Conservation (phyloP, 2,797 vertebrate genomes). For the Bradypus variegatus region DNA sequence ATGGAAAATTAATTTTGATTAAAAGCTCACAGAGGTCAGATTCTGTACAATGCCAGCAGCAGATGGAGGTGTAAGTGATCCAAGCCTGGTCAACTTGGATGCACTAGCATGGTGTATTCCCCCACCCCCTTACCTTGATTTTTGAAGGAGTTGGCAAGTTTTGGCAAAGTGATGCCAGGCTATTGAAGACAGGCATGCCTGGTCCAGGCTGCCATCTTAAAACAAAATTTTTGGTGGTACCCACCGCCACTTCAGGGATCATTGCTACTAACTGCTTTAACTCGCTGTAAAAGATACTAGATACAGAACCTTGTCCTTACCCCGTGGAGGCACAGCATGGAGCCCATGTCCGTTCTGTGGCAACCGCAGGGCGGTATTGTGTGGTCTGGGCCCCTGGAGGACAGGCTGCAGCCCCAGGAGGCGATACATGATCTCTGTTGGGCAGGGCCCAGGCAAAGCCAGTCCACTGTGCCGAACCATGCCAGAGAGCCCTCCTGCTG, state of each 20-base stretch:
- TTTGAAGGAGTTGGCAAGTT: conserved; percentile 51
- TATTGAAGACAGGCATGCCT: conserved; percentile 32
- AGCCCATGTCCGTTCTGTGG: conserved; percentile 28
- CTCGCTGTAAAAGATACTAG: background rate
- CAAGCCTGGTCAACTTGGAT: background rate
- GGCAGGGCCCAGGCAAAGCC: conserved; percentile 62
- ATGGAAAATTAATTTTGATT: conserved; percentile 38
- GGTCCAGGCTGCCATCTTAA: conserved; percentile 21
- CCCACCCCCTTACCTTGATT: background rate
- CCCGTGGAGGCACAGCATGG: background rate
- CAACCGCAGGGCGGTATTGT: conserved; percentile 62
- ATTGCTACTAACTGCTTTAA: background rate
- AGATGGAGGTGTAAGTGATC: conserved; percentile 34
- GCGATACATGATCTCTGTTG: conserved; percentile 68
- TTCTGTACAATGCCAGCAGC: conserved; percentile 17
- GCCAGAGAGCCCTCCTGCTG: conserved; percentile 27
- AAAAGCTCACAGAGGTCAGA: conserved; percentile 5
- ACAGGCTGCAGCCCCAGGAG: conserved; percentile 66
- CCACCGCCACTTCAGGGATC: background rate
- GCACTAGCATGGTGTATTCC: background rate
- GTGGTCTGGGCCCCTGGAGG: conserved; percentile 65
- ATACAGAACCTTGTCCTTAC: conserved; percentile 6
- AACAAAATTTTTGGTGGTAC: background rate
- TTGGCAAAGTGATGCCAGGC: conserved; percentile 24
- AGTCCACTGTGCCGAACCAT: conserved; percentile 48